Base-by-base conservation (phyloP, 2,888 invertebrate genomes). In the Macroteleia sp. region DNA sequence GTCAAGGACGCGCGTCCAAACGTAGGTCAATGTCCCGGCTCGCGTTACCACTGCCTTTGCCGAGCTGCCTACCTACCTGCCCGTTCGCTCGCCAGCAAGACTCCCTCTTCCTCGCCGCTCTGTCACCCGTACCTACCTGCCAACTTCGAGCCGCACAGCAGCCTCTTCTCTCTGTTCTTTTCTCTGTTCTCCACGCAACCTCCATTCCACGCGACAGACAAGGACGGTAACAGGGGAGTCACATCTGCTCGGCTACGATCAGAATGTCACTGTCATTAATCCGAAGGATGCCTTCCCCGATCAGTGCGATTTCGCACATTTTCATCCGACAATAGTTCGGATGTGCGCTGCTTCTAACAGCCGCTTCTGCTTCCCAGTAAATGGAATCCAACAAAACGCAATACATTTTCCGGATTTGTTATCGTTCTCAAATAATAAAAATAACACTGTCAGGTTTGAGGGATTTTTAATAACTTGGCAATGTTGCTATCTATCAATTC, bases 1-100 rank as follows among this genome's bases (percentile, higher is more conserved):
- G 85, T 89, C 89, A 89, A 89, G 89, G 89, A 88, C 89, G 89
- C 84, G 81, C 82, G 79, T 87, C 87, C 86, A 89, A 89, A 86
- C 85, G 81, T 85, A 86, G 89, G 89, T 89, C 89, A 89, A 88
- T 81, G 89, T 83, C 89, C 83, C 82, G 81, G 81, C 80, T 83
- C 77, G 71, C 76, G 59, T 75, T 79, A 76, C 75, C 64, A 71
- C 75, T 66, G 61, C 64, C 62, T 71, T 71, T 59, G 46, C 22
- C 66, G 17, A 41, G 50, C 56, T 30, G 57, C 52, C 36, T 39
- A 19, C 64, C 64, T 48, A 25, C 52, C 67, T 57, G 59, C 62
- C 70, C 28, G 48, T 46, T 42, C 54, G 36, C 52, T 48, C 25
- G 28, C 52, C n/a, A 46, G 46, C 46, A 28, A 46, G 46, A 46